These are phyloP conservation scores for Ecdyonurus torrentis DNA, from an alignment of 2,888 invertebrate species.

Conservation along the genomic window DNA sequence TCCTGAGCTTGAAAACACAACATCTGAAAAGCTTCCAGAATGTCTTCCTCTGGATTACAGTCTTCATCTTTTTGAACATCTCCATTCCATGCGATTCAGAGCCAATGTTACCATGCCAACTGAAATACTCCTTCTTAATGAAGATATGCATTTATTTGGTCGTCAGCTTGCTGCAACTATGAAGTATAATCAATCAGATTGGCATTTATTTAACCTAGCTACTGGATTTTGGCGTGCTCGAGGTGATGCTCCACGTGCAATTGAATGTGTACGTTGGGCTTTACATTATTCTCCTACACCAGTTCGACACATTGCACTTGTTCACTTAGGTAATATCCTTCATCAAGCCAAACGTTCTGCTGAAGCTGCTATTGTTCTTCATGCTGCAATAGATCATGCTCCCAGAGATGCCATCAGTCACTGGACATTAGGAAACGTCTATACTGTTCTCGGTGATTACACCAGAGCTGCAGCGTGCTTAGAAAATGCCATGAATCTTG, in stretches of 20 bases:
- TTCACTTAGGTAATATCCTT: constrained; percentile 55
- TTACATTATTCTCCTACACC: constrained; percentile 59
- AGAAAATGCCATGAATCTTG: constrained; percentile 45
- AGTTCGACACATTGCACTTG: constrained; percentile 50
- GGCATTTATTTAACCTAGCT: constrained; percentile 65
- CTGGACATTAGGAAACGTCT: constrained; percentile 55
- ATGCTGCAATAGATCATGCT: constrained; percentile 54
- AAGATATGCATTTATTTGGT: constrained; percentile 34
- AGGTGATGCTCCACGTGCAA: constrained; percentile 57
- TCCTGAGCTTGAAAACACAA: background rate
- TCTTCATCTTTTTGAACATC: background rate
- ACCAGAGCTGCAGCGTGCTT: constrained; percentile 48
- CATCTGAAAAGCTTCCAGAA: constrained; percentile 2
- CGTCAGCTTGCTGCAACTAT: constrained; percentile 44
- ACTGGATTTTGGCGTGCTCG: constrained; percentile 61
- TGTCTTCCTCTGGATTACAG: constrained; percentile 9
- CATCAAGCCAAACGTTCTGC: constrained; percentile 47
- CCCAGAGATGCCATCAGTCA: constrained; percentile 39
- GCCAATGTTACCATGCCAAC: constrained; percentile 31
- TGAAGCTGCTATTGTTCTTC: constrained; percentile 54
- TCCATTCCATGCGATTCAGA: constrained; percentile 33
- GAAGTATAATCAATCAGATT: constrained; percentile 49
- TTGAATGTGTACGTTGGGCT: constrained; percentile 61
- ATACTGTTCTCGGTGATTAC: constrained; percentile 50
- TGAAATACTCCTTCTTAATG: constrained; percentile 28